Percentiles rank a stretch among this genome's conserved stretches.
phyloP scores from a whole-genome alignment of 2,797 vertebrate genomes.

The Natrix natrix region DNA sequence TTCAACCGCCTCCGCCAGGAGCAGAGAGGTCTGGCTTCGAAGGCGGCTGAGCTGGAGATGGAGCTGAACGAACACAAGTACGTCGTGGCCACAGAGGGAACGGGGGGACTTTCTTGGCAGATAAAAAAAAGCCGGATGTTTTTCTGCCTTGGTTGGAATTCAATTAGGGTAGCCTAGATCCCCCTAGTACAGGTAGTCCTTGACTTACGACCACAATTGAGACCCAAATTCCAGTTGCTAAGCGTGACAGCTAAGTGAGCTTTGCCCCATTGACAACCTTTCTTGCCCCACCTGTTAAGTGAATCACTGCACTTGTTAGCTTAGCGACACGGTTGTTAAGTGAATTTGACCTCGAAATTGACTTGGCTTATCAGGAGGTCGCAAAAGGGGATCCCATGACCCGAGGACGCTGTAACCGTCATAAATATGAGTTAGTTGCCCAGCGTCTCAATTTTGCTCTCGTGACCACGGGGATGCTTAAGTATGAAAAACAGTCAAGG shows the following conservation, averaged over 20 bases:
- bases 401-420: too few relatives aligned
- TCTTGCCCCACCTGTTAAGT: background rate
- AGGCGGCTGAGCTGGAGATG: constrained; percentile 90
- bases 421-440: background rate
- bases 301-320: background rate
- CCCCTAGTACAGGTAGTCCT: background rate
- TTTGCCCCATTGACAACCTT: background rate
- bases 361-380: background rate
- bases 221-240: background rate
- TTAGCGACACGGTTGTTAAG: background rate
- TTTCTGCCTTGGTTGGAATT: background rate
- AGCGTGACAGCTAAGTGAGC: background rate
- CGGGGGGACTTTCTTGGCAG: background rate
- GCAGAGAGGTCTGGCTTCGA: constrained; percentile 87
- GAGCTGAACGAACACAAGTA: constrained; percentile 92
- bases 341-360: background rate
- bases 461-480: background rate
- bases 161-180: too few relatives aligned
- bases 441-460: background rate
- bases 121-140: background rate
- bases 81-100: background rate
- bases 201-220: background rate
- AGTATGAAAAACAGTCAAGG: background rate
- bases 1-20: constrained; percentile 93
- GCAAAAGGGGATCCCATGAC: background rate